Conservation (phyloP, 2,113 vertebrate genomes). For the Nerophis lumbriciformis region DNA sequence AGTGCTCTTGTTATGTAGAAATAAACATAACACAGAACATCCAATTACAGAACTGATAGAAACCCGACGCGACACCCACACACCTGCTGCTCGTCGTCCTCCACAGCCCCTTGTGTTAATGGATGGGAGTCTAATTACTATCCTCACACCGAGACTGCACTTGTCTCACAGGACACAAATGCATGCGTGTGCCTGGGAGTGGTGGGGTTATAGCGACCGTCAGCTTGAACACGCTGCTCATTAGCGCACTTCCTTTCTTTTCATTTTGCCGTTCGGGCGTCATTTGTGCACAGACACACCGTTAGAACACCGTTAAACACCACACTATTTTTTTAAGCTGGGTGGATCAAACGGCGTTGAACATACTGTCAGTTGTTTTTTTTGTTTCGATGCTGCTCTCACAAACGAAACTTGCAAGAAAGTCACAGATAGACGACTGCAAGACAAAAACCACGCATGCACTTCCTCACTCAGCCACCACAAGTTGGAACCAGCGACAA, state of each 20-base stretch:
- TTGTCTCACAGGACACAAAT: slow-evolving; percentile 49
- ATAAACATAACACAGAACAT: slow-evolving; percentile 36
- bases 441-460: slow-evolving; percentile 45
- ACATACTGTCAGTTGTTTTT: slow-evolving; percentile 19
- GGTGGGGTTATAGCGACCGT: slow-evolving; percentile 45
- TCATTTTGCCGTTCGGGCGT: slow-evolving; percentile 24
- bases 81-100: slow-evolving; percentile 63
- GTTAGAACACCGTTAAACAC: slow-evolving; percentile 34
- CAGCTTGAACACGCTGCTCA: slow-evolving; percentile 58
- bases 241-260: slow-evolving; percentile 58
- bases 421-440: slow-evolving; percentile 23
- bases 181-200: slow-evolving; percentile 37
- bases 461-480: slow-evolving; percentile 52
- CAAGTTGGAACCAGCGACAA: slow-evolving; percentile 58
- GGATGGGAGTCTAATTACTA: slow-evolving; percentile 80
- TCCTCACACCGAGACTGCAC: slow-evolving; percentile 57
- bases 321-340: slow-evolving; percentile 3
- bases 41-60: slow-evolving; percentile 38
- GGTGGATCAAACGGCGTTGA: slow-evolving; percentile 24
- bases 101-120: slow-evolving; percentile 76
- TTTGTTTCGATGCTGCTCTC: slow-evolving; percentile 6
- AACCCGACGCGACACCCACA: slow-evolving; percentile 51
- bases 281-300: slow-evolving; percentile 26
- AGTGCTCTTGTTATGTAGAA: slow-evolving; percentile 36
- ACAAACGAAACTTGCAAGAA: slow-evolving; percentile 17